Evolutionary conservation across 1,140 invertebrate genomes (phyloP), one percentile per base, ranked within the genome.

Genomic region (Aphaenogaster rudis): DNA sequence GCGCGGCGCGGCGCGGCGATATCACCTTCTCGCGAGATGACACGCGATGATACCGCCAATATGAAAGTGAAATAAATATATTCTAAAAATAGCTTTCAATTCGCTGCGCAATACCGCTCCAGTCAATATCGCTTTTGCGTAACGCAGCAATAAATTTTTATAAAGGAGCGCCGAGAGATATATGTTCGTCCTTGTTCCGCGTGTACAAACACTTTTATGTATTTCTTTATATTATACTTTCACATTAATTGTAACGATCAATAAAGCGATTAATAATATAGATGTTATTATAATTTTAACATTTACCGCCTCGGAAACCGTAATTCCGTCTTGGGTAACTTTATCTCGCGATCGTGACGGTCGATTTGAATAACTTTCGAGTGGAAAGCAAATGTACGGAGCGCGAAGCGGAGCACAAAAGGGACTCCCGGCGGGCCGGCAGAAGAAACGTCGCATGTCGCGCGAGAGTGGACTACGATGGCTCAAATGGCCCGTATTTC

Each of bases 401-500:
- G 7, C 67, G 57, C 82, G 28, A 39, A 71, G 64, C 21, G 59
- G 36, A 11, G n/a, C 28, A 90, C 67, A 88, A 90, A 86, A 54
- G 48, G 50, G 61, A 77, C 63, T 80, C 52, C 74, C 8, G 59
- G 28, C 28, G 28, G 28, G 15, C 57, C 71, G 39, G 42, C 66
- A 86, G 67, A 63, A 48, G 87, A 77, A 77, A 64, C 89, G 67
- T 90, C 72, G 57, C 39, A 89, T 84, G 86, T 67, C 86, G 79
- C 61, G 54, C 79, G 67, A 85, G 85, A 91, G 79, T 66, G 87
- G 85, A 42, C 87, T 82, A 74, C 90, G 88, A 92, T 87, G 87
- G 92, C 88, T 93, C 81, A 94, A 94, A 93, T 93, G 92, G 87
- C 74, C 91, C 91, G 91, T 92, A 93, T 92, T 93, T 93, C 89